Conservation (phyloP, 2,797 vertebrate species). For the Microctenopoma steveboyesi region DNA sequence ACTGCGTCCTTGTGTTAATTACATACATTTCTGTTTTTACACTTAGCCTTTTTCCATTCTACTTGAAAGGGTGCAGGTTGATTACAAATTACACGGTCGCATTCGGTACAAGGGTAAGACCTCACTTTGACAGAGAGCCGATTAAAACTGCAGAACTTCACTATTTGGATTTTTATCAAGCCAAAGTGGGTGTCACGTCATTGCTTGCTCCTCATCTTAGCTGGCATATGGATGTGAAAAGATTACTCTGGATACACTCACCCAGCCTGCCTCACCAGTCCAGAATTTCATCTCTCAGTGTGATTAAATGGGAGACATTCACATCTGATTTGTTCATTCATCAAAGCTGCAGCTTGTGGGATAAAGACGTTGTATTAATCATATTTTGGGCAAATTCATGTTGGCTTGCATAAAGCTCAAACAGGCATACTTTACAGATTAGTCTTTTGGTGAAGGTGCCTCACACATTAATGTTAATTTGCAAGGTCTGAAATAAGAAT, state of each 20-base stretch:
- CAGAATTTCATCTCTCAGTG: conserved; percentile 72
- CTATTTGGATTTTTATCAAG: conserved; percentile 54
- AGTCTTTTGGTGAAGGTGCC: conserved; percentile 62
- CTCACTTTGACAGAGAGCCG: conserved; percentile 43
- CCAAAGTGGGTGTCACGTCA: conserved; percentile 64
- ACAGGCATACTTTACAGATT: conserved; percentile 68
- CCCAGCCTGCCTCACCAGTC: conserved; percentile 54
- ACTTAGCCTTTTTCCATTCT: conserved; percentile 24
- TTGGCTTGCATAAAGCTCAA: conserved; percentile 74
- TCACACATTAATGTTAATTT: conserved; percentile 63
- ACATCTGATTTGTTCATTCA: conserved; percentile 79
- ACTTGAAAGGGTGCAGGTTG: conserved; percentile 26
- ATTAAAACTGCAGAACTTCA: conserved; percentile 41
- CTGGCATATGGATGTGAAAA: conserved; percentile 64
- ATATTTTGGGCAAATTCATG: conserved; percentile 69
- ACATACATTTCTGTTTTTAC: conserved; percentile 1
- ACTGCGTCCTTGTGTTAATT: conserved; percentile 16
- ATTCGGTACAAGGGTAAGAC: conserved; percentile 16
- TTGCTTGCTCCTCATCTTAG: conserved; percentile 54
- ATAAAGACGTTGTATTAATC: conserved; percentile 75
- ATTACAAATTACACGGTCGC: conserved; percentile 42
- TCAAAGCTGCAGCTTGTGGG: conserved; percentile 75
- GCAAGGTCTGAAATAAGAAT: conserved; percentile 48
- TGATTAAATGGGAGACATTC: conserved; percentile 79
- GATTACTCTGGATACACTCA: conserved; percentile 68